Base-by-base conservation (phyloP, 2,888 invertebrate species). In the Habroteleia sp. region DNA sequence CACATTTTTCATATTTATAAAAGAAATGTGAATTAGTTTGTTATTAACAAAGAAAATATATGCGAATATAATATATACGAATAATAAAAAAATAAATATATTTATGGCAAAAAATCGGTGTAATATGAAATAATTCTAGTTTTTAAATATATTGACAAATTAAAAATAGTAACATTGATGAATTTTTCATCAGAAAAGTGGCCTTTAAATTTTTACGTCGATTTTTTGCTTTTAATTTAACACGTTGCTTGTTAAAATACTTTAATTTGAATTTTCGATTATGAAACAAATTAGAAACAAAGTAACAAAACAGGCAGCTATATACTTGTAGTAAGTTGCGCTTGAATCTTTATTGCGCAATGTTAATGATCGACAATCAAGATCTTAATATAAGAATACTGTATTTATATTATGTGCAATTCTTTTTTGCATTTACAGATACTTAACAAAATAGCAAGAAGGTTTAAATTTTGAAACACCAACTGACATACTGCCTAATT, bases 381-480 rank as follows among this genome's bases (percentile, higher is more conserved):
- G 46, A 31, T 54, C 11, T 52, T 41, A 35, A 58, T 20, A 20
- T 72, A 63, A 63, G 25, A 42, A 63, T 48, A 56, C 50, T 23
- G 31, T 48, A 46, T 50, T 54, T 56, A 41, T 35, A 13, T 48
- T 46, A 48, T 7, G 56, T 56, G 63, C 72, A 54, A 72, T 63
- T 56, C 35, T 63, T 62, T 46, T 42, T 48, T 37, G 72, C 72
- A 72, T 72, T 72, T 71, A 72, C 11, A 5, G 37, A 52, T 17
- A 69, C 20, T 52, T 39, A 71, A 33, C 31, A 8, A 39, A n/a
- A 5, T 20, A 27, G 25, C 8, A 8, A 35, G 29, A 52, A 4
- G 29, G 52, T 29, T 56, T 58, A 48, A 48, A 46, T 39, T 35
- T 42, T 54, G 14, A 14, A 54, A 8, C 17, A n/a, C 56, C 29